Base-by-base conservation (phyloP, 2,797 vertebrate species). In the Neoniphon sammara region DNA sequence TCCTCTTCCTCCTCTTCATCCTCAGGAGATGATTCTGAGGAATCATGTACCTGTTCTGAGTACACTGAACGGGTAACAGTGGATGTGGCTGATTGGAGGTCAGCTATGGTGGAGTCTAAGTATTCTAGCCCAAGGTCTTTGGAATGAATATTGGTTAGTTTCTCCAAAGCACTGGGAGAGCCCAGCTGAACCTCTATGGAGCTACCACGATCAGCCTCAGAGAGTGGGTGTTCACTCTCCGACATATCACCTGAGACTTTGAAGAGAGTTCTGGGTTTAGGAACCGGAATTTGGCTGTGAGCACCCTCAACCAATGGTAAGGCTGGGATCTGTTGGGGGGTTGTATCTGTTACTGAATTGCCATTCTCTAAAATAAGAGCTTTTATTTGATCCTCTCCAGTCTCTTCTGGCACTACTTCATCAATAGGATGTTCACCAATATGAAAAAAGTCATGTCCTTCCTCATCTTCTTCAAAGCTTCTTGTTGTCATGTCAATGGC, bases 401-500 rank as follows among this genome's bases (percentile, higher is more conserved):
- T 30, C 25, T 83, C 73, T 7, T 88, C 83, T 73, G 55, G 27
- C 15, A 73, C 42, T 61, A 77, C 69, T 46, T 92, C 85, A 71
- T 90, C 88, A 68, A 86, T 66, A 47, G 75, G 73, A 78, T 90
- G 90, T 60, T 94, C 94, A 74, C 92, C 95, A 30, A 96, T 91
- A 77, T 96, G 96, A 83, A 97, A 97, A 92, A 98, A 97, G 42
- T 93, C 94, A 87, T 95, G 95, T 46, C 85, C 93, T 89, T 96
- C 89, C n/a, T 46, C 81, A 18, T 91, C 95, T 69, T 98, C 97
- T 36, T 94, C 93, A 75, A 94, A 94, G 73, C 91, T 95, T 64
- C 95, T 94, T 92, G 95, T 96, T 78, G 96, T 98, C 96, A 99
- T 96, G 85, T 99, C 98, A 88, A 99, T 97, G 67, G 98, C 98